Evolutionary conservation across 2,797 vertebrate genomes (phyloP).

Genomic region (Strix occidentalis): DNA sequence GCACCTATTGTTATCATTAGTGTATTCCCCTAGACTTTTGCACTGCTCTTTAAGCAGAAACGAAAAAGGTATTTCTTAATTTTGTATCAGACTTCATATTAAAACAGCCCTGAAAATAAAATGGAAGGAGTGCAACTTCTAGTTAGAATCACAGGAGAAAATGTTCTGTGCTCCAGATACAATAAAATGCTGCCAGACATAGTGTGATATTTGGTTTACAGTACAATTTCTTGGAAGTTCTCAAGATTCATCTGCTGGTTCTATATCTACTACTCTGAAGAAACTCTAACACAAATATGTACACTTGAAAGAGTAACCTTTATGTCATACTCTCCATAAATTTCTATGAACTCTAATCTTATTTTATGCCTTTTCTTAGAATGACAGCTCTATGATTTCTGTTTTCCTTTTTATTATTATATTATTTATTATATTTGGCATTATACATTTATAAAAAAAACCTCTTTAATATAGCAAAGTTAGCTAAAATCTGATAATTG

Average conservation of each 20-base stretch:
- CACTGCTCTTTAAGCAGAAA: background rate
- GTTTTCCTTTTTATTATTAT: background rate
- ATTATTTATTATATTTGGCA: background rate
- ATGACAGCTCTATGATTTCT: background rate
- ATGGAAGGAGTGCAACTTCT: background rate
- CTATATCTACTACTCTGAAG: background rate
- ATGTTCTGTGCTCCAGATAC: background rate
- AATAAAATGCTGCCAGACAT: background rate
- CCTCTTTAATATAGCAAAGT: background rate
- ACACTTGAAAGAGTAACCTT: background rate
- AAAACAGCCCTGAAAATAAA: background rate
- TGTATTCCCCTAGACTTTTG: background rate
- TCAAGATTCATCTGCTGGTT: background rate
- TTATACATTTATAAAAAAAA: background rate
- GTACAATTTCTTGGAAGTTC: background rate
- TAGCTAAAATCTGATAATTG: background rate
- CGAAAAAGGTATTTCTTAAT: background rate
- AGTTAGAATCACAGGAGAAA: background rate
- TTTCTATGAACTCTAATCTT: background rate
- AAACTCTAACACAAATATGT: background rate
- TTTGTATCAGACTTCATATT: background rate
- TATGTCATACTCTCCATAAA: background rate
- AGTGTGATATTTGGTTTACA: background rate
- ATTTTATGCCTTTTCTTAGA: conserved; percentile 1
- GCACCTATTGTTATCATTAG: background rate